A percentile compares a stretch with the other conserved stretches of the same genome.
These are phyloP conservation scores for Reticulitermes speratus DNA, from an alignment of 1,140 invertebrate genomes.

Conservation along the genomic window DNA sequence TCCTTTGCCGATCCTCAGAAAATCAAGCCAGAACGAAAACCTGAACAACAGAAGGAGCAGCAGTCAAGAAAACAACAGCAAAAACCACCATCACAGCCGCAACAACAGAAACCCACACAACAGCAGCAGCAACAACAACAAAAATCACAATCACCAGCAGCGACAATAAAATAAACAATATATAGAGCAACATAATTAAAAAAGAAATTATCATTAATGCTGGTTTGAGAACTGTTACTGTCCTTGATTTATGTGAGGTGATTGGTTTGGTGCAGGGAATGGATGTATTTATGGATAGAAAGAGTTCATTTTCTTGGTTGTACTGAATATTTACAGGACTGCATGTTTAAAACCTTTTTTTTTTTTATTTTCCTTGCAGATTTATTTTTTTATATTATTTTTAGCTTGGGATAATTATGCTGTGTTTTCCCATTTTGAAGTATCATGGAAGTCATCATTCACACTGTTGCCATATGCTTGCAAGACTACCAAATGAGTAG, in stretches of 20 bases:
- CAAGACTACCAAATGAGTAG: background rate
- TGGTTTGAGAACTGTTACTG: too few relatives aligned
- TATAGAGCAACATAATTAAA: background rate
- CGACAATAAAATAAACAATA: background rate
- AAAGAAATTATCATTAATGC: too few relatives aligned
- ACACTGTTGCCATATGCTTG: background rate
- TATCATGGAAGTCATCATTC: too few relatives aligned
- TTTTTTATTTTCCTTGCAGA: background rate
- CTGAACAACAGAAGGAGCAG: background rate
- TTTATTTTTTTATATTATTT: constrained; percentile 5
- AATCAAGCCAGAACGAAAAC: constrained; percentile 44
- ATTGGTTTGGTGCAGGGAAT: constrained; percentile 6
- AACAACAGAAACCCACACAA: background rate
- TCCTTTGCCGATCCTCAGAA: constrained; percentile 62
- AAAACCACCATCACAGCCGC: background rate
- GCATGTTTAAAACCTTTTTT: background rate
- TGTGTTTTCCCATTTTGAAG: too few relatives aligned
- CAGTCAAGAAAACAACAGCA: background rate
- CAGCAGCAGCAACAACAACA: background rate
- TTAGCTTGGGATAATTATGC: background rate
- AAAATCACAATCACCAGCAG: background rate
- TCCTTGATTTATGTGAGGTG: background rate
- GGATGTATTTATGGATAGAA: background rate
- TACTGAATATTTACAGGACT: background rate
- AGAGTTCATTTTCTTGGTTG: background rate